A percentile compares a stretch with the other conserved stretches of the same genome.
Evolutionary conservation across 2,797 vertebrate species (phyloP).

Genomic region (Margarornis squamiger): DNA sequence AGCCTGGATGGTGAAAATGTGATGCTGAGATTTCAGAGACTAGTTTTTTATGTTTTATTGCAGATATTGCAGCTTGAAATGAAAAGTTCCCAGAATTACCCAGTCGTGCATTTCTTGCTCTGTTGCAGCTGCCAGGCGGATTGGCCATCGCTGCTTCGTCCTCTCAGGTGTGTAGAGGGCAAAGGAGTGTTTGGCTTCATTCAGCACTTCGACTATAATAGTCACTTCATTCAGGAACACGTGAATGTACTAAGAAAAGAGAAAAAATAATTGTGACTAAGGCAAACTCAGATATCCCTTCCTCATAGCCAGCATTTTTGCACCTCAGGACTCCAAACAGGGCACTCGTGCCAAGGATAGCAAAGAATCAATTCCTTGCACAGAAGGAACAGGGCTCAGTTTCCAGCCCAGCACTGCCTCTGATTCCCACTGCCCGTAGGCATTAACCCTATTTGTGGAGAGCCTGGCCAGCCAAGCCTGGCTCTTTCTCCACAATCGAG

Average conservation of each 20-base stretch:
- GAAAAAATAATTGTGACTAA: background rate
- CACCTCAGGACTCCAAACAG: background rate
- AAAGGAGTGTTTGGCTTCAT: constrained; percentile 91
- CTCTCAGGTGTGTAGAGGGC: constrained; percentile 93
- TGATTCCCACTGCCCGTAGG: background rate
- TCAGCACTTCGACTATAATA: constrained; percentile 90
- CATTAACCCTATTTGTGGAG: background rate
- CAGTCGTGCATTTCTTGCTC: constrained; percentile 97
- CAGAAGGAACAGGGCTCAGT: background rate
- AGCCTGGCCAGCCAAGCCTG: background rate
- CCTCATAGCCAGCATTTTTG: background rate
- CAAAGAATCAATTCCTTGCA: background rate
- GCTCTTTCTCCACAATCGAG: background rate
- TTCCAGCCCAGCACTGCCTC: background rate
- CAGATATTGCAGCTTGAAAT: background rate
- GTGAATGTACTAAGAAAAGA: constrained; percentile 87
- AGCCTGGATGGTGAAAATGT: background rate
- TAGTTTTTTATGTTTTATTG: background rate
- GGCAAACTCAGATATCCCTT: background rate
- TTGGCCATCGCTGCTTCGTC: constrained; percentile 93
- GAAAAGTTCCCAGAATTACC: constrained; percentile 74
- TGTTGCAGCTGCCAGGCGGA: constrained; percentile 87
- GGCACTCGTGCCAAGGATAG: background rate
- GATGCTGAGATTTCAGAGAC: background rate
- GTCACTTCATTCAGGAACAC: constrained; percentile 95